Base-by-base conservation (phyloP, 2,888 invertebrate genomes). In the Leptopterna dolabrata region DNA sequence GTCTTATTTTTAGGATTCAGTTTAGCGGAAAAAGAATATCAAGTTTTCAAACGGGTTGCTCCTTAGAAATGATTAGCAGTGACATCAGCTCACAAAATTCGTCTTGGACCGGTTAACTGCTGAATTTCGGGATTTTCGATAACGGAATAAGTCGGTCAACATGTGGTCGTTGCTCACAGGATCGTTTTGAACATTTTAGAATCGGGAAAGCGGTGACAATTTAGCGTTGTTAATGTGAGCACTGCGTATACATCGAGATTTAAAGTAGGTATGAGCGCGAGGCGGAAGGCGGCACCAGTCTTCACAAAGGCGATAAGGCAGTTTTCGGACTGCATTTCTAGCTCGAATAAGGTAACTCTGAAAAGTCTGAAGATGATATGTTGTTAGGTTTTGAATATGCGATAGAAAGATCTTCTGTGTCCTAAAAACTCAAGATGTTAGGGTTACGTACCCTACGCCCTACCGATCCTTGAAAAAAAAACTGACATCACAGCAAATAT, bases 311-410 rank as follows among this genome's bases (percentile, higher is more conserved):
- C n/a, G 43, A 27, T 36, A 3, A 78, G 78, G 16, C n/a, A 43
- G 14, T 78, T n/a, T 78, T 78, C 78, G 24, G 78, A 78, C 6
- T 78, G 78, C 45, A 14, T 45, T 78, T 76, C 76, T 36, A 24
- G 43, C 24, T 78, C 45, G 19, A 43, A 36, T 36, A 78, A 78
- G 45, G 78, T 78, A 27, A 36, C 36, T 4, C 2, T 7, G 36
- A 36, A 36, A 36, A 36, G 36, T 36, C 9, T 14, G 24, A 36
- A 36, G 36, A 36, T 36, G 36, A 4, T 36, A 4, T 36, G 7
- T 36, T 36, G 2, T 36, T 36, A 36, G 36, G 36, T n/a, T n/a
- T n/a, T n/a, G n/a, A n/a, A n/a, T n/a, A n/a, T n/a, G n/a, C n/a
- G n/a, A n/a, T n/a, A n/a, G n/a, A n/a, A n/a, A n/a, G n/a, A n/a